These are phyloP conservation scores for Erpornis zantholeuca DNA, from an alignment of 2,113 vertebrate genomes.

Conservation along the genomic window DNA sequence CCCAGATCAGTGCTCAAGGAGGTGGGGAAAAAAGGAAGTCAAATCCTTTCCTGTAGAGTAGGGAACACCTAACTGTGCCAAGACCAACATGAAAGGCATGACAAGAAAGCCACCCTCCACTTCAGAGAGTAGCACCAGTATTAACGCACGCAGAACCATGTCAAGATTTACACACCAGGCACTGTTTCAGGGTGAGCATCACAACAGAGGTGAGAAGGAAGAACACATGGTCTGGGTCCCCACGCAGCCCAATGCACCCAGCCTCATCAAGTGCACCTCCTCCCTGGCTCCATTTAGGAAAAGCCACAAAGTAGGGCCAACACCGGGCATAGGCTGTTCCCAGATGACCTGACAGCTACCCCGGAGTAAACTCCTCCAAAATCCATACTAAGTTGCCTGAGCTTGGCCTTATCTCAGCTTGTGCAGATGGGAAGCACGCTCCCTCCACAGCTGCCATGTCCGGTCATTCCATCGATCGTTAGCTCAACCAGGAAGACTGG, in stretches of 20 bases:
- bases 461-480: background rate
- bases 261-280: background rate
- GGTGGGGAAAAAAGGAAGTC: background rate
- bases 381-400: background rate
- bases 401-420: background rate
- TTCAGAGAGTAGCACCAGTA: background rate
- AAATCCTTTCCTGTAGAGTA: background rate
- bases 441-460: background rate
- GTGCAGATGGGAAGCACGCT: background rate
- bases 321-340: background rate
- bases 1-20: background rate
- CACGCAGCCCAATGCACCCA: background rate
- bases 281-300: background rate
- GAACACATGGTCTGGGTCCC: too few species aligned
- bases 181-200: accelerated
- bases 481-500: background rate
- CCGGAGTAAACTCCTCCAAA: background rate
- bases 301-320: background rate
- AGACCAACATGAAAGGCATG: background rate
- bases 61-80: background rate
- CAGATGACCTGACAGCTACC: background rate
- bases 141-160: background rate
- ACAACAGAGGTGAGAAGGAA: background rate
- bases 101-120: accelerated
- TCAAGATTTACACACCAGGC: background rate